phyloP scores from a whole-genome alignment of 2,888 invertebrate species.

The Scaeva pyrastri region DNA sequence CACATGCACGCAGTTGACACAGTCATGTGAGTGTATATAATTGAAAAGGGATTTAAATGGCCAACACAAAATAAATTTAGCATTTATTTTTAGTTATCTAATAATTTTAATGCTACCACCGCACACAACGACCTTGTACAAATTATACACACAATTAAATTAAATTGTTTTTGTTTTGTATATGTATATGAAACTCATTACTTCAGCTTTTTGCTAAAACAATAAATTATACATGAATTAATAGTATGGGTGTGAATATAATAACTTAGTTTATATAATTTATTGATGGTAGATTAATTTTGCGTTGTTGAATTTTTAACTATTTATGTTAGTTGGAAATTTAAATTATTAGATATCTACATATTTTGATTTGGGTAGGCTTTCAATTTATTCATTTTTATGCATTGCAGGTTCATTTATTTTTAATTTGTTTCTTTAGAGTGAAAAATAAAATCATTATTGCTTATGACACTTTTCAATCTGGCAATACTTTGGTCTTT shows the following conservation, averaged over 20 bases:
- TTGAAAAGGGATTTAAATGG: background rate
- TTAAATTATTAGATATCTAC: background rate
- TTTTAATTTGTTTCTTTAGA: too few relatives aligned
- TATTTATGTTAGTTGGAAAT: too few relatives aligned
- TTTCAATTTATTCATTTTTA: background rate
- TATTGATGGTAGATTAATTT: constrained; percentile 3
- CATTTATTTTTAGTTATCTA: constrained; percentile 24
- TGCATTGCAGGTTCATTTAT: too few relatives aligned
- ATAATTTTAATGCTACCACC: constrained; percentile 1
- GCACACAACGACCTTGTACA: constrained; percentile 10
- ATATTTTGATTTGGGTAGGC: background rate
- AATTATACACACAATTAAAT: constrained; percentile 50
- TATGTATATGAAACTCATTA: constrained; percentile 13
- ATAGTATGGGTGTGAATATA: background rate
- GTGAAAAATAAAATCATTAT: too few relatives aligned
- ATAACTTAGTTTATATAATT: constrained; percentile 9
- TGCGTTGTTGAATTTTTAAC: too few relatives aligned
- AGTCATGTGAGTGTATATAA: background rate
- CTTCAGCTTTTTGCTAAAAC: background rate
- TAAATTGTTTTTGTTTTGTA: constrained; percentile 21
- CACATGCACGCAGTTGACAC: background rate
- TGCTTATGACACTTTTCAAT: too few relatives aligned
- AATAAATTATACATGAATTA: background rate
- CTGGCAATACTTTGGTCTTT: too few relatives aligned
- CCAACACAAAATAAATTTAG: constrained; percentile 5